Percentiles rank a stretch among this genome's conserved stretches.
Conservation (phyloP, 1,140 invertebrate species). For the Pogonomyrmex barbatus region DNA sequence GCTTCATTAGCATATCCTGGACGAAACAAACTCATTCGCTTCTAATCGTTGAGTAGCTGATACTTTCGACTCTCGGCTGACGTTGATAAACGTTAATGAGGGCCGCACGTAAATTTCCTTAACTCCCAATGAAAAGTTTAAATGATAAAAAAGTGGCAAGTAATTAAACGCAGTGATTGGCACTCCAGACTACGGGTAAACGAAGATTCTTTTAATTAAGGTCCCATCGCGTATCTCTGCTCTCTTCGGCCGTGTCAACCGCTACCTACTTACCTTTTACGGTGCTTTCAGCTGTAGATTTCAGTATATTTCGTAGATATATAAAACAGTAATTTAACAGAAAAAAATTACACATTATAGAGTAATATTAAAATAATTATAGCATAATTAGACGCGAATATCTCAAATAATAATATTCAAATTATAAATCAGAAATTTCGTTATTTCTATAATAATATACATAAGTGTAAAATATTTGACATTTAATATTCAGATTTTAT, state of each 20-base stretch:
- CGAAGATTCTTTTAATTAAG: constrained; percentile 75
- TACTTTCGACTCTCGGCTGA: constrained; percentile 18
- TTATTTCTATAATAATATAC: neutral
- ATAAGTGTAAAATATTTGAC: neutral
- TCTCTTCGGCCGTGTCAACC: constrained; percentile 44
- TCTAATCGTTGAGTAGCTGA: constrained; percentile 59
- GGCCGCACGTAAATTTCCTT: constrained; percentile 57
- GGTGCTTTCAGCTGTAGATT: constrained; percentile 17
- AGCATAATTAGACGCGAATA: neutral
- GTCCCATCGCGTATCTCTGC: constrained; percentile 50
- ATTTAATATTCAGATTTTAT: neutral
- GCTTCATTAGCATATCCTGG: constrained; percentile 56
- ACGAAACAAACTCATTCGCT: constrained; percentile 62
- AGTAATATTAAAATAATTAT: neutral
- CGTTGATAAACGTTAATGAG: constrained; percentile 74
- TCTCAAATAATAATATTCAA: neutral
- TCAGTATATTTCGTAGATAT: constrained; percentile 4
- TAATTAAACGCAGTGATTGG: constrained; percentile 75
- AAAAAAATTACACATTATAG: neutral
- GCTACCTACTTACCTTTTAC: constrained; percentile 39
- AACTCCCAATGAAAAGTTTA: constrained; percentile 71
- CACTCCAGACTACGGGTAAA: constrained; percentile 64
- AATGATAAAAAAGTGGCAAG: constrained; percentile 72
- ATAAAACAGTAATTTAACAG: neutral
- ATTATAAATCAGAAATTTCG: neutral